These are phyloP conservation scores for Ictalurus furcatus DNA, from an alignment of 2,113 vertebrate species.

Conservation along the genomic window DNA sequence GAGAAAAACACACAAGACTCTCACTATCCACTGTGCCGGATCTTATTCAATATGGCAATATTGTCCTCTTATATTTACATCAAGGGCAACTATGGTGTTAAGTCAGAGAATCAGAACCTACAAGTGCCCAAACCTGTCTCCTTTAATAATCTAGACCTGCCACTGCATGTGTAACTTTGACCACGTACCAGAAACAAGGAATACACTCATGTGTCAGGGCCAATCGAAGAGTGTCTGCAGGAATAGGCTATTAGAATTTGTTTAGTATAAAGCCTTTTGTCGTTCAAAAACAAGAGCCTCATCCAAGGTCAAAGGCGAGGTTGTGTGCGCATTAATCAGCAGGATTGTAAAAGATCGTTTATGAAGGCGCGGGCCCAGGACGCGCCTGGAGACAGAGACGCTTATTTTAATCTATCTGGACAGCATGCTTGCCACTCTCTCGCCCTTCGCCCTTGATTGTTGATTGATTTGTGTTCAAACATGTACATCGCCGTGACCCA, in stretches of 20 bases:
- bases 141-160: neutral
- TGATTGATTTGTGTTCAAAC: constrained; percentile 78
- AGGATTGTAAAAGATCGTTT: constrained; percentile 68
- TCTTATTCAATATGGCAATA: neutral
- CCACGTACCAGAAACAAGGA: constrained; percentile 26
- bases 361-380: constrained; percentile 63
- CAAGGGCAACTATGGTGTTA: neutral
- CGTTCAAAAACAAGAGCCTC: constrained; percentile 23
- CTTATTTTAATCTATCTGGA: constrained; percentile 51
- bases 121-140: neutral
- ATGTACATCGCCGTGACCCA: constrained; percentile 54
- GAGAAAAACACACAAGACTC: neutral
- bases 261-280: constrained; percentile 53
- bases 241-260: constrained; percentile 27
- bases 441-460: constrained; percentile 61
- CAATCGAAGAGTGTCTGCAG: constrained; percentile 37
- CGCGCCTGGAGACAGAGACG: constrained; percentile 4
- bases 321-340: constrained; percentile 74
- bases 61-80: neutral
- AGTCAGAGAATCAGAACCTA: neutral
- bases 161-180: constrained; percentile 28
- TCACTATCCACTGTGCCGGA: neutral
- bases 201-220: neutral
- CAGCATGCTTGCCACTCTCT: constrained; percentile 52
- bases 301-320: constrained; percentile 75